phyloP scores from a whole-genome alignment of 2,797 vertebrate genomes.

The Darevskia nairensis region DNA sequence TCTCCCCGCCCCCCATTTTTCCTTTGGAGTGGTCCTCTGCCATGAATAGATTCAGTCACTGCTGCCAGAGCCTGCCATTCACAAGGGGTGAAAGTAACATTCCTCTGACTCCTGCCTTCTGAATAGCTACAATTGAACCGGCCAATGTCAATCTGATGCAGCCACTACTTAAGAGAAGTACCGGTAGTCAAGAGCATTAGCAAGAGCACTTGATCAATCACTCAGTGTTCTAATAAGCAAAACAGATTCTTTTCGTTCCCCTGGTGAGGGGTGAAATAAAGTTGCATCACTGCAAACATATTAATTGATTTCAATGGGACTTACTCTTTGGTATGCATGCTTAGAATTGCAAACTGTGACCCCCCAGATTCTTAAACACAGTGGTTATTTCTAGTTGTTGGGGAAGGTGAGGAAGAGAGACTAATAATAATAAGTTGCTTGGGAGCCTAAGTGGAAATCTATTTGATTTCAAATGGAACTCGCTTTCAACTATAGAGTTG shows the following conservation, averaged over 20 bases:
- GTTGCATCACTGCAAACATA: not conserved
- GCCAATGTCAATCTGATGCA: not conserved
- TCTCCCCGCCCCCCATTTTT: not conserved
- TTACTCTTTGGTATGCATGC: not conserved
- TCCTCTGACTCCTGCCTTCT: not conserved
- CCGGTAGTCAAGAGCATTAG: not conserved
- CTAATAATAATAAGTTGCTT: not conserved
- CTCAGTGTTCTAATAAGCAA: not conserved
- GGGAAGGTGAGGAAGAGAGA: not conserved
- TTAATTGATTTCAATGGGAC: not conserved
- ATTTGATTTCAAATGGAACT: not conserved
- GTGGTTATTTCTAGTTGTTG: not conserved
- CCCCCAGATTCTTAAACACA: not conserved
- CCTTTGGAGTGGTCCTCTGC: not conserved
- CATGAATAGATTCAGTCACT: slow-evolving; percentile 10
- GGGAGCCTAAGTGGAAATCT: not conserved
- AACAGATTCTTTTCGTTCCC: not conserved
- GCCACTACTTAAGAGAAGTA: not conserved
- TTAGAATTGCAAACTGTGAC: not conserved
- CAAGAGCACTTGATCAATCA: not conserved
- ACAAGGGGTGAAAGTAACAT: fast-evolving
- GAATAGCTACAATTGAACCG: not conserved
- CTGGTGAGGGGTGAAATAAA: not conserved
- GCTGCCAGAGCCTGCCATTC: not conserved
- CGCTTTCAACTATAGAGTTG: not conserved